Base-by-base conservation (phyloP, 2,113 vertebrate genomes). In the Psettodes erumei region DNA sequence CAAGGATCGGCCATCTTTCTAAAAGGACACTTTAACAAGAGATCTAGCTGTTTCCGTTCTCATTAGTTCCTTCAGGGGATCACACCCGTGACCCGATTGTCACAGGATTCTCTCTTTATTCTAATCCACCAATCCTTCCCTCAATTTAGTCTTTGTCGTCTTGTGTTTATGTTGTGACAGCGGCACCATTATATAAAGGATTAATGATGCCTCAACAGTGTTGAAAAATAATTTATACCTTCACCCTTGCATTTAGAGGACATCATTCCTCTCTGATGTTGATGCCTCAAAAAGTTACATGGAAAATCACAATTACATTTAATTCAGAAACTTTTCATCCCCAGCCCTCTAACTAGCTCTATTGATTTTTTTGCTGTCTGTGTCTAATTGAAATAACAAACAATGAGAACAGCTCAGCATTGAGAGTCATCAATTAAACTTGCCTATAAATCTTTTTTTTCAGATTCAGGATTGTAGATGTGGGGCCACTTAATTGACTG, bases 51-150 rank as follows among this genome's bases (percentile, higher is more conserved):
- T 40, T 50, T 74, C 58, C 47, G 16, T 53, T 32, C 18, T 76
- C 64, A 64, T 79, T 77, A 76, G 60, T 40, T 70, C 28, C 45
- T 45, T 62, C 27, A 43, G 10, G 12, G 48, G 27, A 77, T 84
- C 69, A 71, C 75, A 80, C 45, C 9, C 0, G 23, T 60, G 69
- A 67, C 43, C 72, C 3, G 58, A 77, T 71, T 6, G 4, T 63
- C 23, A 27, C 11, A 42, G 15, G 4, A 13, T 9, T 59, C n/a
- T 23, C 21, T 54, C 38, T 59, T 53, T 9, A 40, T 48, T 6
- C 51, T 19, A 33, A 61, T 47, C 27, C 25, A 65, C 30, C 58
- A 16, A 2, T 3, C 27, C 40, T 18, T 58, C 1, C 27, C 30
- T 16, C 21, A 7, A 25, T 67, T 54, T 43, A 50, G 21, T 71